Evolutionary conservation across 1,140 invertebrate genomes (phyloP), one percentile per base, ranked within the genome.

Genomic region (Bathynomus jamesi): DNA sequence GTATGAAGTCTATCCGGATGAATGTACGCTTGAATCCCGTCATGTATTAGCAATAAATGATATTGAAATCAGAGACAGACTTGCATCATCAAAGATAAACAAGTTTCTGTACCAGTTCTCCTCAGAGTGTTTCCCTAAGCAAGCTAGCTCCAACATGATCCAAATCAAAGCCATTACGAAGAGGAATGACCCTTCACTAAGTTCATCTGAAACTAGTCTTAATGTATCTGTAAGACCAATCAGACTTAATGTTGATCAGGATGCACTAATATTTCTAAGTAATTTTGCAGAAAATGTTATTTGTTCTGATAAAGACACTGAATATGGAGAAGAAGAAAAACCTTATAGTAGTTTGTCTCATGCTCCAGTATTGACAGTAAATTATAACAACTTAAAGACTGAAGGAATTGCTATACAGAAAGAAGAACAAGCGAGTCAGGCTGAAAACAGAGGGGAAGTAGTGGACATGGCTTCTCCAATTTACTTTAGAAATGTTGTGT

Each of bases 31-130:
- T 81, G 89, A 92, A 0, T 93, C 92, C 0, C 85, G 95, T 27
- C 92, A 96, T 81, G 89, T 96, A 5, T 81, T 98, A 0, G 82
- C 95, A 2, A 87, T 98, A n/a, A 87, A 89, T 70, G 93, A 95
- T 74, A 85, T 97, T 25, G 94, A 98, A 83, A 89, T 98, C n/a
- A 81, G 90, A 11, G 96, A 99, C 83, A 83, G 89, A 53, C 82
- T 98, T n/a, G 85, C 87, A 0, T 86, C 87, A 29, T 97, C 95
- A 29, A 86, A 92, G 71, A 94, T 97, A 75, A 97, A 98, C 83
- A 98, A 98, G 81, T 92, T 99, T 79, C 86, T 98, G 3, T 96
- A 96, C 80, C 91, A 94, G 79, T 93, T 93, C 81, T 89, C 89
- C 30, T 90, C 89, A 61, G 88, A 93, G 78, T 83, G 87, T 1